phyloP scores from a whole-genome alignment of 2,113 vertebrate species.

The Larimichthys crocea region DNA sequence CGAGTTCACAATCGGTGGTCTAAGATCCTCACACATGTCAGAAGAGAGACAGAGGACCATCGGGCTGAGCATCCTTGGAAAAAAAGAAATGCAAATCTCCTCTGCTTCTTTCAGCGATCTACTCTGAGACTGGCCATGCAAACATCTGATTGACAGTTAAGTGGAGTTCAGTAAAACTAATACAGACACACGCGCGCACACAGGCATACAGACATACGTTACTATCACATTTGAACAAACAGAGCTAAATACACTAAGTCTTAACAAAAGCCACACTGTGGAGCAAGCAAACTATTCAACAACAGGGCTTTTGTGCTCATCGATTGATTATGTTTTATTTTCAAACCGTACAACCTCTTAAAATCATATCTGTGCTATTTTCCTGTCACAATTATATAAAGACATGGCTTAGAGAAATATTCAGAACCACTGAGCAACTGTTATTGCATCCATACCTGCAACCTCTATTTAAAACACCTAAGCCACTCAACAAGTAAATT shows the following conservation, averaged over 20 bases:
- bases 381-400: slow-evolving; percentile 52
- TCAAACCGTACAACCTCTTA: slow-evolving; percentile 47
- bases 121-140: slow-evolving; percentile 63
- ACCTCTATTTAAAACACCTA: slow-evolving; percentile 23
- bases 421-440: slow-evolving; percentile 37
- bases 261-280: slow-evolving; percentile 64
- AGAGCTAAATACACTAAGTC: slow-evolving; percentile 53
- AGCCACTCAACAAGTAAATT: slow-evolving; percentile 17
- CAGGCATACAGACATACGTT: slow-evolving; percentile 55
- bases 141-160: slow-evolving; percentile 61
- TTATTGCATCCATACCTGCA: slow-evolving; percentile 51
- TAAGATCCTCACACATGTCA: slow-evolving; percentile 8
- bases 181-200: slow-evolving; percentile 50
- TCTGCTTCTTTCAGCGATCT: slow-evolving; percentile 43
- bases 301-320: slow-evolving; percentile 71
- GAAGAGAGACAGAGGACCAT: slow-evolving; percentile 12
- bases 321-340: slow-evolving; percentile 57
- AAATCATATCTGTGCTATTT: slow-evolving; percentile 59
- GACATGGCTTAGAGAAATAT: slow-evolving; percentile 65
- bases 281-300: slow-evolving; percentile 62
- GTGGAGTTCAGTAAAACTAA: slow-evolving; percentile 56
- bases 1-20: slow-evolving; percentile 26
- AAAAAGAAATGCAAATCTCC: slow-evolving; percentile 12
- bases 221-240: slow-evolving; percentile 57
- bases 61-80: slow-evolving; percentile 15